Conservation (phyloP, 2,888 invertebrate species). For the Aphrophora alni region DNA sequence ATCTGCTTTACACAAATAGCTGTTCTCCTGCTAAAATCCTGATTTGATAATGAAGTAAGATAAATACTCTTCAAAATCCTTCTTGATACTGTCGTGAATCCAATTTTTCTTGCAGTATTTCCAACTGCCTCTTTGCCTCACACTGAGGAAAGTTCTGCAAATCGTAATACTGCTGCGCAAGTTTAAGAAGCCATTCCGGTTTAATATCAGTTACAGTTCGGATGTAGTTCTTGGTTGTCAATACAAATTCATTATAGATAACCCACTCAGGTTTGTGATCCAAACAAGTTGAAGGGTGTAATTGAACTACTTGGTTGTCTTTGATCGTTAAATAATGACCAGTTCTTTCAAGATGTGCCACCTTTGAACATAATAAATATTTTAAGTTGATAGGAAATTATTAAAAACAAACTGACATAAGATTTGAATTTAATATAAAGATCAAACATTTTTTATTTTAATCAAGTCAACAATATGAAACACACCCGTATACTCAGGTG, state of each 20-base stretch:
- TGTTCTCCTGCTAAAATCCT: background rate
- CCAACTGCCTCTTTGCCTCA: constrained; percentile 92
- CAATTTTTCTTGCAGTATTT: constrained; percentile 83
- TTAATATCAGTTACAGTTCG: constrained; percentile 98
- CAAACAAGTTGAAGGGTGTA: constrained; percentile 98
- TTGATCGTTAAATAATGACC: constrained; percentile 99
- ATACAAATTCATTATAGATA: constrained; percentile 98
- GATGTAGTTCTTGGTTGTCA: constrained; percentile 99
- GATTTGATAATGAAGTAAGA: too few relatives aligned
- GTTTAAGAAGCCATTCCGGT: constrained; percentile 93
- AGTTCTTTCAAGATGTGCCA: constrained; percentile 96
- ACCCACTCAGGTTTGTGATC: constrained; percentile 99
- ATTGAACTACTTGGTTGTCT: constrained; percentile 98
- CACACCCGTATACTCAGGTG: too few relatives aligned
- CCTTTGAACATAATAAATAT: constrained; percentile 64
- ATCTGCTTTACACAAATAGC: background rate
- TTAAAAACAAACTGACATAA: background rate
- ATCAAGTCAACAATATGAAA: too few relatives aligned
- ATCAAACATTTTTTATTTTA: background rate
- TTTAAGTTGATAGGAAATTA: too few relatives aligned
- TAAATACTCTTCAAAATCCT: constrained; percentile 80
- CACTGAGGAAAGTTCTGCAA: constrained; percentile 97
- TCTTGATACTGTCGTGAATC: constrained; percentile 89
- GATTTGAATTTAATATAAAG: background rate
- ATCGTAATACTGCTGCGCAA: constrained; percentile 98